Conservation (phyloP, 2,888 invertebrate species). For the Cephonodes hylas region DNA sequence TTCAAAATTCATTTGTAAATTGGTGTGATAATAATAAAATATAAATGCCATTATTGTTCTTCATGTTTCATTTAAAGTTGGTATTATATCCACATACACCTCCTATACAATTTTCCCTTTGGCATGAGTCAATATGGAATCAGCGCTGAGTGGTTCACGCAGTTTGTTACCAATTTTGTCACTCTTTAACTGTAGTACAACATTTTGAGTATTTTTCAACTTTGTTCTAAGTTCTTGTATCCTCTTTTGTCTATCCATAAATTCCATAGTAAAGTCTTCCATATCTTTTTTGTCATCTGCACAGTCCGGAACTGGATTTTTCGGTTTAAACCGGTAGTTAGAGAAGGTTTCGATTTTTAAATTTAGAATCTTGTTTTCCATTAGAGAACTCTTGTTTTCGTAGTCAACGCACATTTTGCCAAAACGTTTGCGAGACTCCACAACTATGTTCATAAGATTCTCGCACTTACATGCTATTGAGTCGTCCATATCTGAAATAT, state of each 20-base stretch:
- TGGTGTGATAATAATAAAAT: no score
- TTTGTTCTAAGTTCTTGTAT: conserved; percentile 44
- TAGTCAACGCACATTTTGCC: conserved; percentile 65
- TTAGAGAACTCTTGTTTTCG: conserved; percentile 50
- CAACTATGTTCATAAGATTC: conserved; percentile 66
- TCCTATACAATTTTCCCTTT: conserved; percentile 37
- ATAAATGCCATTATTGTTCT: no score
- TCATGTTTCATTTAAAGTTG: background rate
- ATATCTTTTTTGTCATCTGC: conserved; percentile 46
- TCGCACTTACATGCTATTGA: conserved; percentile 60
- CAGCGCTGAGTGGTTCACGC: conserved; percentile 48
- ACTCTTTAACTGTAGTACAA: conserved; percentile 53
- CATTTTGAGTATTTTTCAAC: conserved; percentile 49
- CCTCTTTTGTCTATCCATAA: conserved; percentile 39
- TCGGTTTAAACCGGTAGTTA: conserved; percentile 54
- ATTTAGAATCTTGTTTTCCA: conserved; percentile 63
- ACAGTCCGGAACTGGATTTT: conserved; percentile 37
- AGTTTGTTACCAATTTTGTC: conserved; percentile 49
- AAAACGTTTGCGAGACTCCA: conserved; percentile 69
- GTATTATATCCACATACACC: background rate
- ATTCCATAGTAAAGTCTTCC: conserved; percentile 50
- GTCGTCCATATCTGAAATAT: conserved; percentile 45
- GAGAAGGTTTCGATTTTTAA: conserved; percentile 54
- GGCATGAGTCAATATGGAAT: conserved; percentile 49
- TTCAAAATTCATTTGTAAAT: no score